Conservation (phyloP, 2,888 invertebrate species). For the Isoperla grammatica region DNA sequence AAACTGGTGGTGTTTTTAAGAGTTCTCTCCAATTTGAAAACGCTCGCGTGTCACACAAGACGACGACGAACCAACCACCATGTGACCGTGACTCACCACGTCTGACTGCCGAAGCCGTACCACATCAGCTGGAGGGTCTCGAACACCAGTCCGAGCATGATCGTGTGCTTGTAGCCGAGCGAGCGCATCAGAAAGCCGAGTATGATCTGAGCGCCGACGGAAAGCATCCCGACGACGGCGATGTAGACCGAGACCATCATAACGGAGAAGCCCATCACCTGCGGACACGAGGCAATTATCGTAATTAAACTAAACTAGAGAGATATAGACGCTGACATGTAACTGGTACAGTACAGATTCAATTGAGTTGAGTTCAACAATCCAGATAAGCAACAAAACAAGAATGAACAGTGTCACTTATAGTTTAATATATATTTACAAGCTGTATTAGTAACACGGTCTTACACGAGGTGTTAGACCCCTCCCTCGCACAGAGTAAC, state of each 20-base stretch:
- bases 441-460: no score
- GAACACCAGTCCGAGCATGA: constrained; percentile 92
- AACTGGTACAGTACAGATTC: constrained; percentile 1
- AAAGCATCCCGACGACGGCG: constrained; percentile 88
- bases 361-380: not conserved
- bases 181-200: constrained; percentile 77
- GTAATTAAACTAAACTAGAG: no score
- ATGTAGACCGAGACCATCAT: constrained; percentile 97
- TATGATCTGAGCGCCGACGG: constrained; percentile 90
- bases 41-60: no score
- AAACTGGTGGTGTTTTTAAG: no score
- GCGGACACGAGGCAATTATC: no score
- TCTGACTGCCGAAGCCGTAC: constrained; percentile 94
- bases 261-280: constrained; percentile 90
- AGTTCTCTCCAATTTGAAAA: no score
- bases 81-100: constrained; percentile 58
- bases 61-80: no score
- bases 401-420: no score
- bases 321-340: no score
- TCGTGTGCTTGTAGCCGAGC: constrained; percentile 93
- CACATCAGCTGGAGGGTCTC: constrained; percentile 96
- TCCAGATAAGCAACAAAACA: not conserved
- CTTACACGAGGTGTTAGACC: no score
- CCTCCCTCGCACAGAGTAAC: no score
- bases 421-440: no score